Evolutionary conservation across 2,797 vertebrate species (phyloP), one percentile per base, ranked within the genome.

Genomic region (Taeniopygia guttata): DNA sequence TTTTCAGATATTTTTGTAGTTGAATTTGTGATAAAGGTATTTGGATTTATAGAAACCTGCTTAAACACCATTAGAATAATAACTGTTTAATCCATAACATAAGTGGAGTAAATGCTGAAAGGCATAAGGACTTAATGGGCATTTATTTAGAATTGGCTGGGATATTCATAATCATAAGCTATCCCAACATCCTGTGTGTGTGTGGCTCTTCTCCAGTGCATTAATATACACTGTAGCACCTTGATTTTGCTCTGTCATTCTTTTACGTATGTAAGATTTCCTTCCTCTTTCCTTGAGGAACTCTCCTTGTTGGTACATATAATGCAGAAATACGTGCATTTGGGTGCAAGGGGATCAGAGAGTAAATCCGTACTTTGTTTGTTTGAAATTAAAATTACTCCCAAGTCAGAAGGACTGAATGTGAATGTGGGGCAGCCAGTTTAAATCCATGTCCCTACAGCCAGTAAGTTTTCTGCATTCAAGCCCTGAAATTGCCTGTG

Each of bases 221-320:
- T n/a, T 75, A 72, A 59, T 54, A 38, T 6, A 48, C n/a, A 17
- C 42, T 27, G 49, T 43, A 51, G 64, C 69, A 8, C 30, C 4
- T 88, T 84, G 86, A 59, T 90, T 96, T 93, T 96, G 87, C 87
- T 34, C 73, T 79, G 82, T 93, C 74, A 88, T 94, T 91, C 89
- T 89, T 96, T 84, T 91, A 82, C 11, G 16, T 86, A 46, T 29
- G 45, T 82, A 84, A 87, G 76, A 76, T 93, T 96, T 96, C 93
- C 90, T 95, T 96, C 92, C 92, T 93, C 58, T 94, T 77, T 54
- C 48, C 70, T 93, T 89, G 63, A 78, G 67, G 85, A 87, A 89
- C 76, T 90, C 32, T 76, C 73, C 64, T 13, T 63, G 48, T 76
- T 2, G 8, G 27, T 79, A 46, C 69, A 73, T 68, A 73, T 79